Evolutionary conservation across 2,888 invertebrate species (phyloP).

Genomic region (Idaea straminata): DNA sequence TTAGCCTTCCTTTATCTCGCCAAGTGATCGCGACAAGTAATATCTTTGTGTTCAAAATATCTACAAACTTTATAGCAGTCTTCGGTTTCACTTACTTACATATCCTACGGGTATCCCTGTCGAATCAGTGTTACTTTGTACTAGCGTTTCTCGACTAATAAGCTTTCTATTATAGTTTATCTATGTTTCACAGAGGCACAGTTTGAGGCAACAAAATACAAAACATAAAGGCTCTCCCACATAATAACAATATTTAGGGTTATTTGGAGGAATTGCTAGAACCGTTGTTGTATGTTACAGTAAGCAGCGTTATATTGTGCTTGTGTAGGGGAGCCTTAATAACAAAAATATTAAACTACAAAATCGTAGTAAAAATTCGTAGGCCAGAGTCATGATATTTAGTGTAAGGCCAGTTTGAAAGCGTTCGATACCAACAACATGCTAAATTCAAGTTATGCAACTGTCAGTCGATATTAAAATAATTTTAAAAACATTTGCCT

Average conservation of each 20-base stretch:
- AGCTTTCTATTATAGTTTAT: slow-evolving; percentile 46
- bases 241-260: background rate
- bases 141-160: slow-evolving; percentile 65
- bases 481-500: slow-evolving; percentile 24
- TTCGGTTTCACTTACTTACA: slow-evolving; percentile 77
- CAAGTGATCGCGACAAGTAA: slow-evolving; percentile 48
- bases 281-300: no score
- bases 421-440: background rate
- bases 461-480: slow-evolving; percentile 12
- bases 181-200: slow-evolving; percentile 50
- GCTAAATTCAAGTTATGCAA: background rate
- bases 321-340: background rate
- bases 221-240: slow-evolving; percentile 5
- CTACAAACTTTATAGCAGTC: slow-evolving; percentile 75
- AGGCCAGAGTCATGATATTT: background rate
- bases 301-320: background rate
- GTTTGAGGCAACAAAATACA: slow-evolving; percentile 43
- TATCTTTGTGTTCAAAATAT: slow-evolving; percentile 60
- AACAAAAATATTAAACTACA: background rate
- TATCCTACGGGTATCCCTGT: slow-evolving; percentile 72
- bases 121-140: slow-evolving; percentile 71
- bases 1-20: background rate
- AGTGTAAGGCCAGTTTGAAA: background rate
- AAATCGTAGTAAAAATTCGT: background rate
- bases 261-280: no score